Conservation (phyloP, 2,888 invertebrate genomes). For the Apomyelois bistriatella region DNA sequence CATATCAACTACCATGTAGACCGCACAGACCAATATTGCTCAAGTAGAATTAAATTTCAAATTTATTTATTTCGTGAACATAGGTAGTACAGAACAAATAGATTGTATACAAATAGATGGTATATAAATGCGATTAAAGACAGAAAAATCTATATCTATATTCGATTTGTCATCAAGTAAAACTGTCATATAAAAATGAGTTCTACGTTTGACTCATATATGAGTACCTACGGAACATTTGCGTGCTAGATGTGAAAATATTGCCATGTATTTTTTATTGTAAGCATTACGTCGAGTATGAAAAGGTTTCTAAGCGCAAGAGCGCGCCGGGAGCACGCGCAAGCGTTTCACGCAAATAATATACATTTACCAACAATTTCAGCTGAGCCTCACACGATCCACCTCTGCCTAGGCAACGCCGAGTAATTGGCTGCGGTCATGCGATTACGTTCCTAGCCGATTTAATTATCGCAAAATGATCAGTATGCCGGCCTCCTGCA, state of each 20-base stretch:
- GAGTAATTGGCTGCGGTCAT: constrained; percentile 76
- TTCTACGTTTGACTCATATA: no score
- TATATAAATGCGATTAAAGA: no score
- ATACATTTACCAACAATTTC: constrained; percentile 61
- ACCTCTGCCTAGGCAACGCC: constrained; percentile 68
- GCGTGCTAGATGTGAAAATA: constrained; percentile 22
- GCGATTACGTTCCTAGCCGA: constrained; percentile 76
- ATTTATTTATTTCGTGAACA: no score
- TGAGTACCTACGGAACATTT: constrained; percentile 10
- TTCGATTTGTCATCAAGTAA: no score
- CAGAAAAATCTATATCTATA: no score
- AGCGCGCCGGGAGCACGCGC: constrained; percentile 52
- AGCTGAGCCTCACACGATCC: constrained; percentile 65
- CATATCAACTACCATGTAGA: no score
- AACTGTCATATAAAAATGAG: no score
- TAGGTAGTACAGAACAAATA: no score
- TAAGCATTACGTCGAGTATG: constrained; percentile 15
- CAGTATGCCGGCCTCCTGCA: constrained; percentile 70
- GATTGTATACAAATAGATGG: no score
- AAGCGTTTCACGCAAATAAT: constrained; percentile 68
- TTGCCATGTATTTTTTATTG: constrained; percentile 13
- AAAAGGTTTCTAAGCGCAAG: constrained; percentile 21
- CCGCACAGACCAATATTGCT: no score
- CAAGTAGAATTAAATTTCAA: no score
- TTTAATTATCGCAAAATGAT: constrained; percentile 79